phyloP scores from a whole-genome alignment of 2,113 vertebrate genomes.

The Gambusia affinis region DNA sequence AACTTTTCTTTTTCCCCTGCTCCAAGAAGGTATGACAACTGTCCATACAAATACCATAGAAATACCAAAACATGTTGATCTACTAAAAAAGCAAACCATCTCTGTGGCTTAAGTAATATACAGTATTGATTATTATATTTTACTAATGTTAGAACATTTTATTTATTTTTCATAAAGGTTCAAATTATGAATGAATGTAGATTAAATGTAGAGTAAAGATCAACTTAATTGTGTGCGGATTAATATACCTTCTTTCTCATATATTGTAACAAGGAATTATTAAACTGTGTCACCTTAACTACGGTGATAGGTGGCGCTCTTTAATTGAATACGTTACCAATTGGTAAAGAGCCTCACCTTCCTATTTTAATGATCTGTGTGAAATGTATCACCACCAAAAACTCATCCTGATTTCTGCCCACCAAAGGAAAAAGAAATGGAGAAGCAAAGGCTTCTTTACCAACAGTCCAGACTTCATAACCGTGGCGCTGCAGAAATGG shows the following conservation, averaged over 20 bases:
- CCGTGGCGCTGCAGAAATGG: constrained; percentile 92
- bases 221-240: too few relatives aligned
- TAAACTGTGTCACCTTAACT: too few relatives aligned
- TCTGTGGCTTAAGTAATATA: neutral
- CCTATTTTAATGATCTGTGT: constrained; percentile 33
- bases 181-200: neutral
- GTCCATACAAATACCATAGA: neutral
- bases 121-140: neutral
- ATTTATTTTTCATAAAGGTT: neutral
- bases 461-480: constrained; percentile 91
- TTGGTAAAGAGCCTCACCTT: constrained; percentile 11
- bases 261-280: too few relatives aligned
- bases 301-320: neutral
- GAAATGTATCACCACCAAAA: neutral
- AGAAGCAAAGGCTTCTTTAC: constrained; percentile 91
- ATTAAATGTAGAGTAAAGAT: neutral
- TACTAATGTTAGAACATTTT: neutral
- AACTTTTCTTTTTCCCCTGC: neutral
- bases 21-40: neutral
- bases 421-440: constrained; percentile 92
- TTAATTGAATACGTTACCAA: neutral
- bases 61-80: neutral
- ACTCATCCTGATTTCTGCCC: constrained; percentile 38
- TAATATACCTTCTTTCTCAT: neutral
- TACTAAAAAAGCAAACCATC: neutral